These are phyloP conservation scores for Vombatus ursinus DNA, from an alignment of 2,113 vertebrate species.

Conservation along the genomic window DNA sequence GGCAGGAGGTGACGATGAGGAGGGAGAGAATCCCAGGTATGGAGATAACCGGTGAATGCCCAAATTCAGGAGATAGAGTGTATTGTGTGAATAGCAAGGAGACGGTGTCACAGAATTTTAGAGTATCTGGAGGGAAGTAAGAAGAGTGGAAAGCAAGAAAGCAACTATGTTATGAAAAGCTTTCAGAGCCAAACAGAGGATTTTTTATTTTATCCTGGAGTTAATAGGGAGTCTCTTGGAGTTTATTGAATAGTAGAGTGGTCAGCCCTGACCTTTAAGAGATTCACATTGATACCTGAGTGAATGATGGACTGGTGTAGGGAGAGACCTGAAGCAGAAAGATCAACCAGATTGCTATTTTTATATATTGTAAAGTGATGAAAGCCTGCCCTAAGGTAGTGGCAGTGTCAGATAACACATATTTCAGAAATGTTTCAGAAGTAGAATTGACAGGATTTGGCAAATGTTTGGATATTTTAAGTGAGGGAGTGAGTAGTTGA, in stretches of 20 bases:
- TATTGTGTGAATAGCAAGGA: not conserved
- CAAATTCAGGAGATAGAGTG: not conserved
- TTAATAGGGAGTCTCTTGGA: not conserved
- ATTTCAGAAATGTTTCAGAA: too few relatives aligned
- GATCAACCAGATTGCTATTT: too few relatives aligned
- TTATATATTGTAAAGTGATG: too few relatives aligned
- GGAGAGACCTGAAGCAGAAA: too few relatives aligned
- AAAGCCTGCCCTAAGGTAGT: not conserved
- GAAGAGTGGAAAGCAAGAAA: not conserved
- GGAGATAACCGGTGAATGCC: not conserved
- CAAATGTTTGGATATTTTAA: too few relatives aligned
- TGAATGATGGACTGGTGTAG: too few relatives aligned
- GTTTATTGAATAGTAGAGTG: not conserved
- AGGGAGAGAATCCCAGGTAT: not conserved
- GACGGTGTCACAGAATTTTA: not conserved
- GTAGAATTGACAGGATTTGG: too few relatives aligned
- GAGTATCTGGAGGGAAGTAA: not conserved
- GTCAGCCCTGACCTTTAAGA: too few relatives aligned
- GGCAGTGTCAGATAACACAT: too few relatives aligned
- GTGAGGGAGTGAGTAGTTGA: not conserved
- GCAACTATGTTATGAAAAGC: not conserved
- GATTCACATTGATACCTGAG: too few relatives aligned
- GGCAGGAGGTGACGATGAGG: too few relatives aligned
- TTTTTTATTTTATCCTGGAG: not conserved
- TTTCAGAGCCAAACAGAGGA: not conserved